phyloP scores from a whole-genome alignment of 2,888 invertebrate genomes.

The Syrphus vitripennis region DNA sequence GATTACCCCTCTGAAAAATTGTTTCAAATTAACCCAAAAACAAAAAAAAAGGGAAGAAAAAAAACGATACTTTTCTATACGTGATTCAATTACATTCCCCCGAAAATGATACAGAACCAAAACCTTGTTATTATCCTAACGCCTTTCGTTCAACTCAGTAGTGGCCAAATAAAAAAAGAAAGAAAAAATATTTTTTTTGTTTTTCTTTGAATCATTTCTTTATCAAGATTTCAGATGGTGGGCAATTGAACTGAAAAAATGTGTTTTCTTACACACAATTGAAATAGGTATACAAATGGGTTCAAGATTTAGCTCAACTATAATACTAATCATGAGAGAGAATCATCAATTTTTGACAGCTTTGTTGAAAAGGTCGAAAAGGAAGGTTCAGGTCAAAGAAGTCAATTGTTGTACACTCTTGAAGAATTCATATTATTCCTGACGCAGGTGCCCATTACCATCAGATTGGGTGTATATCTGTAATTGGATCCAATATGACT shows the following conservation, averaged over 20 bases:
- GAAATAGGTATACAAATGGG: slow-evolving; percentile 11
- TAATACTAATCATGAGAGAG: slow-evolving; percentile 56
- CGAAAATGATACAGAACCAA: slow-evolving; percentile 17
- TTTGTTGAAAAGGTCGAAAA: not conserved
- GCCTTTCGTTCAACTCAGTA: slow-evolving; percentile 48
- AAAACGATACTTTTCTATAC: slow-evolving; percentile 16
- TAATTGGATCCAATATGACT: slow-evolving; percentile 53
- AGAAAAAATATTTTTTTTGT: not conserved
- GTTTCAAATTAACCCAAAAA: slow-evolving; percentile 25
- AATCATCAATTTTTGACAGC: slow-evolving; percentile 42
- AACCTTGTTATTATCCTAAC: slow-evolving; percentile 50
- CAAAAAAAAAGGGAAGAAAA: not conserved
- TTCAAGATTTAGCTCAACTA: not conserved
- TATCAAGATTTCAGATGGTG: not conserved
- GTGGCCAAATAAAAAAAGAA: slow-evolving; percentile 25
- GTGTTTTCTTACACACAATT: slow-evolving; percentile 46
- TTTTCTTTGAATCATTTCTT: not conserved
- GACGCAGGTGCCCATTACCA: slow-evolving; percentile 5
- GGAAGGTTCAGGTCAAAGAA: slow-evolving; percentile 16
- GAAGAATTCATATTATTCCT: not conserved
- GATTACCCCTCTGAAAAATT: not conserved
- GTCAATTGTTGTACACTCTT: slow-evolving; percentile 8
- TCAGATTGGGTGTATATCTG: not conserved
- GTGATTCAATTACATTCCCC: slow-evolving; percentile 68
- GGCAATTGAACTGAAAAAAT: slow-evolving; percentile 27